Percentiles rank a stretch among this genome's conserved stretches.
These are phyloP conservation scores for Mallotus villosus DNA, from an alignment of 2,797 vertebrate genomes.

Conservation along the genomic window DNA sequence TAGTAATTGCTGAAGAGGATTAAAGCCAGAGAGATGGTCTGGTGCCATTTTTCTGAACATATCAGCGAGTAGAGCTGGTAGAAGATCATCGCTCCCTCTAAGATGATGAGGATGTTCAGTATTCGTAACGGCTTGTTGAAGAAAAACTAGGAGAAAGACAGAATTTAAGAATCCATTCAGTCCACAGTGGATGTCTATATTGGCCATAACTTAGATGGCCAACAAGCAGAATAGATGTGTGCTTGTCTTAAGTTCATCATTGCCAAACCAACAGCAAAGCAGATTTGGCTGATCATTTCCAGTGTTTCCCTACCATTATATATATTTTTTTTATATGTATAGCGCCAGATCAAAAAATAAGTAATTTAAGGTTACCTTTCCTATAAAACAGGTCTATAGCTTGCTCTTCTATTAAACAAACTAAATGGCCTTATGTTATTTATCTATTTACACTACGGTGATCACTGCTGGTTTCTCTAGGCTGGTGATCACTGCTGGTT, in stretches of 20 bases:
- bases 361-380: too few relatives aligned
- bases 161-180: slow-evolving; percentile 3
- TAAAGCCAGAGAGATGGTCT: slow-evolving; percentile 94
- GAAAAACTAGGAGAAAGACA: slow-evolving; percentile 83
- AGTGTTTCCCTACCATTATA: too few relatives aligned
- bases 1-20: slow-evolving; percentile 99
- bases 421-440: too few relatives aligned
- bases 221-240: background rate
- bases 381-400: too few relatives aligned
- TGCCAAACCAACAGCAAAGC: background rate
- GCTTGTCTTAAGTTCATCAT: background rate
- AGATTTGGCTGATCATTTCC: too few relatives aligned
- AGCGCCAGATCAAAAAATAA: too few relatives aligned
- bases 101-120: slow-evolving; percentile 94
- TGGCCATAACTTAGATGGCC: too few relatives aligned
- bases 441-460: too few relatives aligned
- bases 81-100: slow-evolving; percentile 95
- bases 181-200: background rate
- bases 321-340: too few relatives aligned
- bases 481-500: background rate
- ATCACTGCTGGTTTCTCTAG: too few relatives aligned
- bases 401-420: too few relatives aligned
- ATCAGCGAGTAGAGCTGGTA: slow-evolving; percentile 97
- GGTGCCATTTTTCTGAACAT: slow-evolving; percentile 97
- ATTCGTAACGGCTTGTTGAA: slow-evolving; percentile 98